Evolutionary conservation across 2,113 vertebrate genomes (phyloP).

Genomic region (Percina caprodes): DNA sequence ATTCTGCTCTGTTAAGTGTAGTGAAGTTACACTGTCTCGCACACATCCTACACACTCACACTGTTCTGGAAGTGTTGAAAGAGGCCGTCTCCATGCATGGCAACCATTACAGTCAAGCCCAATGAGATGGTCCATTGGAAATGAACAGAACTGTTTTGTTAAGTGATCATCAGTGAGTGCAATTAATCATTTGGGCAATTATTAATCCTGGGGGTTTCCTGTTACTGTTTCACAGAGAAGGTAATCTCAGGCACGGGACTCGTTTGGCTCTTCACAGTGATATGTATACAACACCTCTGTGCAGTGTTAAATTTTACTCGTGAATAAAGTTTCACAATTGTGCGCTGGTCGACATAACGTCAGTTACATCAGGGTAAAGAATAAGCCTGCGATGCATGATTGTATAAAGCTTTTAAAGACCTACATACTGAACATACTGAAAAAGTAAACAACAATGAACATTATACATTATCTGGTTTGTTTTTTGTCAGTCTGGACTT

Average conservation of each 20-base stretch:
- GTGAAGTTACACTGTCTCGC: not conserved
- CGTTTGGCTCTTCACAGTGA: slow-evolving; percentile 19
- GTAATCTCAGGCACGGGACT: slow-evolving; percentile 33
- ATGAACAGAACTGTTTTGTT: slow-evolving; percentile 57
- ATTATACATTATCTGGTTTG: not conserved
- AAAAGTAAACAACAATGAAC: not conserved
- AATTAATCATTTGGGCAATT: slow-evolving; percentile 77
- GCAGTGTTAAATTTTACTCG: slow-evolving; percentile 2
- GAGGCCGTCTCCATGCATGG: slow-evolving; percentile 56
- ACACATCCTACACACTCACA: slow-evolving; percentile 14
- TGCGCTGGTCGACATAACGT: not conserved
- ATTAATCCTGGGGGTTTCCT: slow-evolving; percentile 61
- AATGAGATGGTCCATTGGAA: slow-evolving; percentile 62
- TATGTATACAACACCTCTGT: not conserved
- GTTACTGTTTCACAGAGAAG: slow-evolving; percentile 47
- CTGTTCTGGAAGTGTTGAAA: slow-evolving; percentile 56
- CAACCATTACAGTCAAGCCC: slow-evolving; percentile 57
- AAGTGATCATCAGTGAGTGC: slow-evolving; percentile 44
- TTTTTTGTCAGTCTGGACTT: slow-evolving; percentile 11
- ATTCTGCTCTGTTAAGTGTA: slow-evolving; percentile 5
- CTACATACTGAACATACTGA: not conserved
- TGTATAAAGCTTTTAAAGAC: not conserved
- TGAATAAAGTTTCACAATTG: slow-evolving; percentile 2
- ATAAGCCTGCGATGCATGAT: not conserved
- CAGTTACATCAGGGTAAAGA: not conserved